Percentiles rank a stretch among this genome's conserved stretches.
These are phyloP conservation scores for Neotoxoptera formosana DNA, from an alignment of 1,140 invertebrate genomes.

Conservation along the genomic window DNA sequence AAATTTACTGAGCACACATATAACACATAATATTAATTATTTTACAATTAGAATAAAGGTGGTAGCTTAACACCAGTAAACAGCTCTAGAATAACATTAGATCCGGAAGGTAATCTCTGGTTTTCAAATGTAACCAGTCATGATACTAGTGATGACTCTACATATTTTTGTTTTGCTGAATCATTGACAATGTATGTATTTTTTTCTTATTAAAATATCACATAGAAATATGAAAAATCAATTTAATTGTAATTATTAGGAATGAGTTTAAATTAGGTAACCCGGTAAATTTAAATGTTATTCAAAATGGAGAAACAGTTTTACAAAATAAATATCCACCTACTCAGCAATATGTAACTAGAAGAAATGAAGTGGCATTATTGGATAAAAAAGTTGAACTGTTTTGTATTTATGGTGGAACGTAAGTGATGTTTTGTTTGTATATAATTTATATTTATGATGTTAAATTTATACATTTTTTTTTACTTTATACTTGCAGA, in stretches of 20 bases:
- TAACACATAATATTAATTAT: background rate
- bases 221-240: no score
- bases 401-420: constrained; percentile 91
- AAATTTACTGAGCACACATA: background rate
- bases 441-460: background rate
- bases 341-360: constrained; percentile 80
- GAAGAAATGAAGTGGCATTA: constrained; percentile 84
- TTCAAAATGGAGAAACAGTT: constrained; percentile 76
- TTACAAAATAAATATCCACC: constrained; percentile 80
- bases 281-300: constrained; percentile 79
- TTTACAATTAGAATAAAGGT: constrained; percentile 67
- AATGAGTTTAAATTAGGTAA: constrained; percentile 93
- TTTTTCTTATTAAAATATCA: background rate
- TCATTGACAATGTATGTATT: constrained; percentile 72
- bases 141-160: constrained; percentile 83
- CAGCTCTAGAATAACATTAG: constrained; percentile 90
- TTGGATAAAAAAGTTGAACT: constrained; percentile 82
- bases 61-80: constrained; percentile 88
- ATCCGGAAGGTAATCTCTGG: constrained; percentile 92
- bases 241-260: constrained; percentile 63
- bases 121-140: constrained; percentile 89
- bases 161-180: constrained; percentile 88
- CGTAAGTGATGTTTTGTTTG: constrained; percentile 65
- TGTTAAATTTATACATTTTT: background rate
- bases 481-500: constrained; percentile 62